Percentiles rank a stretch among this genome's conserved stretches.
Evolutionary conservation across 2,113 vertebrate genomes (phyloP).

Genomic region (Notarius lentiginosus): DNA sequence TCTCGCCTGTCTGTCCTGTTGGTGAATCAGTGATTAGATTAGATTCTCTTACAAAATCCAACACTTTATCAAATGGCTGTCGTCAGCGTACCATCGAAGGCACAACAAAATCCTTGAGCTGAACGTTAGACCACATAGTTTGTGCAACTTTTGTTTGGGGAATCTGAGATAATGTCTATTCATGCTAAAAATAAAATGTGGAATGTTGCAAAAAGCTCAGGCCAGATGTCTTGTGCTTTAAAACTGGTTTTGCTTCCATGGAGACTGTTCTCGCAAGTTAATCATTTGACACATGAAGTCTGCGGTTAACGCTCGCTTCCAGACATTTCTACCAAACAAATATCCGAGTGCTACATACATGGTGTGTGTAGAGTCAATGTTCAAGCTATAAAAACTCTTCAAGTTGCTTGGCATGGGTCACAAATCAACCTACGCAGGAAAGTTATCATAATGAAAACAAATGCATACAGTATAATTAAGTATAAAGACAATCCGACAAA

Average conservation of each 20-base stretch:
- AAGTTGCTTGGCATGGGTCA: background rate
- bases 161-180: background rate
- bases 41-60: too few species aligned
- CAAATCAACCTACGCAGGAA: background rate
- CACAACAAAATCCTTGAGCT: background rate
- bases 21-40: background rate
- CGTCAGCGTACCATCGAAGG: background rate
- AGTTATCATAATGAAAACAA: background rate
- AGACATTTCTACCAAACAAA: background rate
- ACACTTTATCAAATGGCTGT: background rate
- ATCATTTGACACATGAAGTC: background rate
- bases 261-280: background rate
- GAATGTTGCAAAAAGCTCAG: background rate
- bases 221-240: background rate
- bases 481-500: background rate
- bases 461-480: background rate
- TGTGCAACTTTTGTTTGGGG: background rate
- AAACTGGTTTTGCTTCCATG: background rate
- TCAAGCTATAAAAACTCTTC: background rate
- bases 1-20: background rate
- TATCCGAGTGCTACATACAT: background rate
- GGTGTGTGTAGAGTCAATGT: background rate
- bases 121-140: background rate
- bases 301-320: background rate
- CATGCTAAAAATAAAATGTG: background rate